A percentile compares a stretch with the other conserved stretches of the same genome.
phyloP scores from a whole-genome alignment of 2,113 vertebrate species.

The Malaclemys terrapin region DNA sequence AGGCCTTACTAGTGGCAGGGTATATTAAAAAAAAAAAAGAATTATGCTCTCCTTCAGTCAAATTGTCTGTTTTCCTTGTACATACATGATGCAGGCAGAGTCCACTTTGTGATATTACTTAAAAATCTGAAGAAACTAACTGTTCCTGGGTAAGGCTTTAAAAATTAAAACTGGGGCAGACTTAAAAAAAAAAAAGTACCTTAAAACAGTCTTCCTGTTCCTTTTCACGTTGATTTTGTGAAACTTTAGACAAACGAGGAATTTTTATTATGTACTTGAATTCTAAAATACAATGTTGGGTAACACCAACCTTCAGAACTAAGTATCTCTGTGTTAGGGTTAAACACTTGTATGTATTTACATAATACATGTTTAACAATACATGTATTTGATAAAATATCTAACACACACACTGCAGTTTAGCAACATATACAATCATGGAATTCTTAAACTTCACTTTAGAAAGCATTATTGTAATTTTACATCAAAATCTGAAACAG shows the following conservation, averaged over 20 bases:
- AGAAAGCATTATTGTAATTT: background rate
- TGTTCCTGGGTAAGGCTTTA: background rate
- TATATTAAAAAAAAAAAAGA: background rate
- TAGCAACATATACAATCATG: background rate
- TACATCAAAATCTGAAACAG: background rate
- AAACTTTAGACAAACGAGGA: background rate
- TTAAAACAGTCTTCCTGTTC: background rate
- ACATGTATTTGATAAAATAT: background rate
- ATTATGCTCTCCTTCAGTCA: background rate
- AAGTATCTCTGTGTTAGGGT: background rate
- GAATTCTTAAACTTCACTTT: background rate
- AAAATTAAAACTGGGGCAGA: background rate
- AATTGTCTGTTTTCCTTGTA: background rate
- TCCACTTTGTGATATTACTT: background rate
- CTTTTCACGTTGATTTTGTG: background rate
- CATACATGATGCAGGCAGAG: background rate
- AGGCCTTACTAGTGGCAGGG: background rate
- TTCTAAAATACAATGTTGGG: background rate
- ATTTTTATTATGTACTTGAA: background rate
- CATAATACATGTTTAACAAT: no score
- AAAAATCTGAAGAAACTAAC: background rate
- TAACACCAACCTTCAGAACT: background rate
- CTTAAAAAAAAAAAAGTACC: background rate
- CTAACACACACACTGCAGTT: background rate
- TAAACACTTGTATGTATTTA: background rate